Evolutionary conservation across 2,888 invertebrate species (phyloP), one percentile per base, ranked within the genome.

Genomic region (Amiota minor): DNA sequence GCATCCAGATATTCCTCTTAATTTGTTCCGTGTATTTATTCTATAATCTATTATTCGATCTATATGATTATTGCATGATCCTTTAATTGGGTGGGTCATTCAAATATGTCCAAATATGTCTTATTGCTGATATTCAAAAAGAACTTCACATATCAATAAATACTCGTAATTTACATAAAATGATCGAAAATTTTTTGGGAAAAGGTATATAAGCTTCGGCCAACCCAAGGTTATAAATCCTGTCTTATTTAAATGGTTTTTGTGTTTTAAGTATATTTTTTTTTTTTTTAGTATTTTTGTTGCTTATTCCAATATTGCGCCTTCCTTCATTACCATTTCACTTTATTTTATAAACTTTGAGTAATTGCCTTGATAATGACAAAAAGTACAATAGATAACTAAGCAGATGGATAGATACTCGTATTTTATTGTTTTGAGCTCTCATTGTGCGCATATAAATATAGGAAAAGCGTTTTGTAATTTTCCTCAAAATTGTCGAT

Each of bases 391-490:
- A 35, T 35, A 35, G 35, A 35, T 35, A 35, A 35, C 0, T 35
- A 6, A 6, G 6, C 6, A 35, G 35, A 35, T 35, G 6, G 35
- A 35, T 35, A 35, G 35, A 76, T 77, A n/a, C n/a, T n/a, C n/a
- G n/a, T n/a, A 78, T 77, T 79, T 79, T 76, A 78, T 78, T 75
- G 76, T 76, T 35, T n/a, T 14, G n/a, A 72, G 74, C 72, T 73
- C 78, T 78, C 76, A 80, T 78, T 79, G 78, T 75, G 79, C 78
- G 79, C 78, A 78, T 79, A 80, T 75, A 78, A 80, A 79, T 80
- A 79, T 77, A 78, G 75, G 76, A 78, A 77, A 80, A 80, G 79
- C 78, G 79, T 79, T 79, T 77, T 79, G 79, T 80, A 80, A 81
- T 79, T 77, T 81, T 79, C 77, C 79, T 78, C 78, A 76, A 77